Evolutionary conservation across 2,113 vertebrate genomes (phyloP).

Genomic region (Mola mola): DNA sequence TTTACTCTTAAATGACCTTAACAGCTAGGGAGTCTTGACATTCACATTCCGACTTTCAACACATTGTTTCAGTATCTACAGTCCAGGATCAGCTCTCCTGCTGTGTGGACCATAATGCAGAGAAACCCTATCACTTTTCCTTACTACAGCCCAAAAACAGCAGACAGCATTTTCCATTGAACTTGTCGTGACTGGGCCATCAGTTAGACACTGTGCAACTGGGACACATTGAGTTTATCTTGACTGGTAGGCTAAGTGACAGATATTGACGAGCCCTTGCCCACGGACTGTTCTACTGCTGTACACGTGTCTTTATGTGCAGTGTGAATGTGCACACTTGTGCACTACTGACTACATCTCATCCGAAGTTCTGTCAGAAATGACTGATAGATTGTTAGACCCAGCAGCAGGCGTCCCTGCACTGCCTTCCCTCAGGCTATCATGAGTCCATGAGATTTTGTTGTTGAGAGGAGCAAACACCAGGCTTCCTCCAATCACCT

Average conservation of each 20-base stretch:
- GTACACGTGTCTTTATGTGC: not conserved
- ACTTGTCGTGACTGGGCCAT: conserved; percentile 17
- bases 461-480: conserved; percentile 41
- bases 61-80: not conserved
- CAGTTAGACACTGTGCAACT: conserved; percentile 17
- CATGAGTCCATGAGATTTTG: conserved; percentile 2
- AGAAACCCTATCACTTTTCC: not conserved
- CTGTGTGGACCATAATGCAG: not conserved
- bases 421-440: conserved; percentile 29
- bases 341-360: conserved; percentile 35
- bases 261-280: conserved; percentile 47
- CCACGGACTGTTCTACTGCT: conserved; percentile 17
- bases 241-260: conserved; percentile 38
- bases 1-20: too few relatives aligned
- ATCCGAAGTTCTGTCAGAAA: conserved; percentile 51
- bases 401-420: too few relatives aligned
- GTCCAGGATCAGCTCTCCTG: not conserved
- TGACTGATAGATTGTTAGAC: conserved; percentile 52
- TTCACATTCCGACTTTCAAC: not conserved
- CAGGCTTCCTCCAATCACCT: conserved; percentile 43
- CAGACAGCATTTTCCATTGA: conserved; percentile 11
- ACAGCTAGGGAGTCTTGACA: too few relatives aligned
- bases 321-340: conserved; percentile 1
- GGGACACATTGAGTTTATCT: conserved; percentile 32
- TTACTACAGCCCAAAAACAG: not conserved